Percentiles rank a stretch among this genome's conserved stretches.
phyloP scores from a whole-genome alignment of 2,113 vertebrate genomes.

The Rhombomys opimus region DNA sequence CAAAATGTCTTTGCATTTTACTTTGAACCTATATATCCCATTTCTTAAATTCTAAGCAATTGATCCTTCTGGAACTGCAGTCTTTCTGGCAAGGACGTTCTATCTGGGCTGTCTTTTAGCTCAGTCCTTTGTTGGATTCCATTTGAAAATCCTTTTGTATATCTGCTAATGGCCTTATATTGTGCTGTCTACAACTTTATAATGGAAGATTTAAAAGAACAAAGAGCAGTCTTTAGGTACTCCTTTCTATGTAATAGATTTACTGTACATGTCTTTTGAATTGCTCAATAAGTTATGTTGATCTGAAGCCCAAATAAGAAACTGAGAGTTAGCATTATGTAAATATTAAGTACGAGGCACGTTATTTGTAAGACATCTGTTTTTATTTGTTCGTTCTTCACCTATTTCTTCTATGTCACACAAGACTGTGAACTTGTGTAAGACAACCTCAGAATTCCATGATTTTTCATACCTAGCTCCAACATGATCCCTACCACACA shows the following conservation, averaged over 20 bases:
- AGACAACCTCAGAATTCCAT: background rate
- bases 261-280: background rate
- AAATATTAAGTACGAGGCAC: background rate
- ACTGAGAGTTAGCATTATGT: background rate
- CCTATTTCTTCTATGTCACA: background rate
- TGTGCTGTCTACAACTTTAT: background rate
- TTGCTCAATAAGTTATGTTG: background rate
- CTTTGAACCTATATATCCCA: background rate
- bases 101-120: background rate
- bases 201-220: background rate
- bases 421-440: background rate
- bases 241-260: background rate
- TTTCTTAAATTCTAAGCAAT: background rate
- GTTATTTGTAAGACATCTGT: background rate
- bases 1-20: background rate
- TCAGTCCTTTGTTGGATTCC: background rate
- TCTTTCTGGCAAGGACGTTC: background rate
- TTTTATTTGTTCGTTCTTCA: background rate
- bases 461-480: background rate
- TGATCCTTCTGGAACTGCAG: background rate
- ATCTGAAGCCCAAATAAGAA: background rate
- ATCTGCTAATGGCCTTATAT: background rate
- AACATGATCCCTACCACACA: background rate
- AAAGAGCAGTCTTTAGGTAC: background rate
- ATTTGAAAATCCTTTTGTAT: constrained; percentile 23